Evolutionary conservation across 2,888 invertebrate genomes (phyloP).

Genomic region (Euclidia mi): DNA sequence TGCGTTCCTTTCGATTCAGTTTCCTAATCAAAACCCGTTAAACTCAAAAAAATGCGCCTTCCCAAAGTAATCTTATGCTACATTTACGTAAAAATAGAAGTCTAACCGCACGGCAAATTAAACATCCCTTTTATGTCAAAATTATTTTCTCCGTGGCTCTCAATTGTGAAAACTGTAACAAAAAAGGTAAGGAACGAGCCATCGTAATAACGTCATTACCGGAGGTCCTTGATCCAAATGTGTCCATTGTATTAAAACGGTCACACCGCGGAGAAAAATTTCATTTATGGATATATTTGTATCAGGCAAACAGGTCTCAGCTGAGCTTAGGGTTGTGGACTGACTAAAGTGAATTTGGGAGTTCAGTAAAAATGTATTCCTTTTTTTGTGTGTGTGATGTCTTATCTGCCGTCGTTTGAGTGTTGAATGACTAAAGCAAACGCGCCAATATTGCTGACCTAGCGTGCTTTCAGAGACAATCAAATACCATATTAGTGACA

Average conservation of each 20-base stretch:
- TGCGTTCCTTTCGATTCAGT: too few relatives aligned
- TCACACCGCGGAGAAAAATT: conserved; percentile 62
- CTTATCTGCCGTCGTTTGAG: too few relatives aligned
- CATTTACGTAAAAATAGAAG: conserved; percentile 27
- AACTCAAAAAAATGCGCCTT: not conserved
- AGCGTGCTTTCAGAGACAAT: too few relatives aligned
- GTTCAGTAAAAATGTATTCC: too few relatives aligned
- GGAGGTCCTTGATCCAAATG: conserved; percentile 62
- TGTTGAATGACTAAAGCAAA: too few relatives aligned
- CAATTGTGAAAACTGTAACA: conserved; percentile 38
- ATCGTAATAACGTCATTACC: conserved; percentile 57
- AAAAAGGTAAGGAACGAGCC: conserved; percentile 45
- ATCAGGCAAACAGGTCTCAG: not conserved
- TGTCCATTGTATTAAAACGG: conserved; percentile 65
- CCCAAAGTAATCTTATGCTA: conserved; percentile 9
- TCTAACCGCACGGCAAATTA: conserved; percentile 39
- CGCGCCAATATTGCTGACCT: too few relatives aligned
- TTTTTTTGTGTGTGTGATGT: too few relatives aligned
- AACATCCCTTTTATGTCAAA: conserved; percentile 42
- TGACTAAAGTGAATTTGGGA: too few relatives aligned
- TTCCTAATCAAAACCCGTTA: not conserved
- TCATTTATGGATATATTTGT: conserved; percentile 51
- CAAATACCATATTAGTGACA: too few relatives aligned
- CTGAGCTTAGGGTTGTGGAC: not conserved
- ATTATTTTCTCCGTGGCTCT: conserved; percentile 40